These are phyloP conservation scores for Mesocricetus auratus DNA, from an alignment of 2,113 vertebrate species.

Conservation along the genomic window DNA sequence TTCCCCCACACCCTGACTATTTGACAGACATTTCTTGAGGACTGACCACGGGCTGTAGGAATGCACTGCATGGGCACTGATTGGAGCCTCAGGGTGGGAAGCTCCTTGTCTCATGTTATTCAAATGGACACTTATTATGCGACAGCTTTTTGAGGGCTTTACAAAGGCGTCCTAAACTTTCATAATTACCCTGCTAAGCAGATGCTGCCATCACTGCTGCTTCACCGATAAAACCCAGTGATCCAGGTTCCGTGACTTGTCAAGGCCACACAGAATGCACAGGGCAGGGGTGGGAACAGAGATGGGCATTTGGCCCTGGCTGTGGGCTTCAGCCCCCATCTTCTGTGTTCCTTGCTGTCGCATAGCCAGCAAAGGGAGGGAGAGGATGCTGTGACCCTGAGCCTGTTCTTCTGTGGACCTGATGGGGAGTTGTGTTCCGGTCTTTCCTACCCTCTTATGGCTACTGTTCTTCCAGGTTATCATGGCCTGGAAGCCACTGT, in stretches of 20 bases:
- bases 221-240: background rate
- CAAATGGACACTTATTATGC: background rate
- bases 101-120: background rate
- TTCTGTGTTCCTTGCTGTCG: background rate
- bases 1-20: background rate
- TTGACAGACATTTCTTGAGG: background rate
- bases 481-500: background rate
- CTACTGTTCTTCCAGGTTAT: background rate
- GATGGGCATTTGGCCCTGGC: background rate
- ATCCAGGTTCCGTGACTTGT: background rate
- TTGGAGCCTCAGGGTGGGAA: background rate
- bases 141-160: background rate
- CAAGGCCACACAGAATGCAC: background rate
- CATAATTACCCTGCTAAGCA: background rate
- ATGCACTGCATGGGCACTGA: background rate
- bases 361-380: background rate
- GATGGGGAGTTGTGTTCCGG: background rate
- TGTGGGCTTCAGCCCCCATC: rapidly evolving
- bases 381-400: background rate
- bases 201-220: background rate
- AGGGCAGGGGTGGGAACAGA: background rate
- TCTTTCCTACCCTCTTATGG: background rate
- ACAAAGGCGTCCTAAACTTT: background rate
- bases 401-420: rapidly evolving
- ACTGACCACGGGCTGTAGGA: rapidly evolving